These are phyloP conservation scores for Octopus bimaculoides DNA, from an alignment of 1,140 invertebrate genomes.

Conservation along the genomic window DNA sequence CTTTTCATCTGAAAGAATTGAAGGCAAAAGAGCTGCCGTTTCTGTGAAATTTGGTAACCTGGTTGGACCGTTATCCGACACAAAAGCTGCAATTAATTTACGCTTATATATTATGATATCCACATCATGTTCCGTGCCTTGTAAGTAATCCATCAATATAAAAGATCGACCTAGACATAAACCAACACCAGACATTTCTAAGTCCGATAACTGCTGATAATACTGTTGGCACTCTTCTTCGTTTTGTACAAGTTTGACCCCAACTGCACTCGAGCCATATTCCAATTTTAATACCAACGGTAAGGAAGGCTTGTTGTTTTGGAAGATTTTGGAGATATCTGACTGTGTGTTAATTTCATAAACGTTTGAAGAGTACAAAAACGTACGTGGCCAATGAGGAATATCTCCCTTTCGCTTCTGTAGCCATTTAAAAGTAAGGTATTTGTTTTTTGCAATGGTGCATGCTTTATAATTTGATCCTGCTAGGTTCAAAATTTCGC, in stretches of 20 bases:
- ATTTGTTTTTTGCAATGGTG: slow-evolving; percentile 34
- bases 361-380: slow-evolving; percentile 23
- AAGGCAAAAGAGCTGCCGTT: slow-evolving; percentile 30
- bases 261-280: slow-evolving; percentile 37
- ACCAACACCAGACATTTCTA: slow-evolving; percentile 32
- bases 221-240: slow-evolving; percentile 21
- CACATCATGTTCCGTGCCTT: slow-evolving; percentile 37
- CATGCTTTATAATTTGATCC: slow-evolving; percentile 22
- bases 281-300: slow-evolving; percentile 38
- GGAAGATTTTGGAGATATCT: slow-evolving; percentile 18
- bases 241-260: slow-evolving; percentile 28
- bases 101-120: slow-evolving; percentile 34
- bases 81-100: slow-evolving; percentile 33
- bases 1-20: slow-evolving; percentile 25
- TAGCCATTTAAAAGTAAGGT: slow-evolving; percentile 27
- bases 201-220: slow-evolving; percentile 21
- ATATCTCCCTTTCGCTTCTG: slow-evolving; percentile 20
- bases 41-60: slow-evolving; percentile 24
- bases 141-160: slow-evolving; percentile 29
- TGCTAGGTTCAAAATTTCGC: slow-evolving; percentile 17
- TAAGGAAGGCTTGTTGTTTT: slow-evolving; percentile 15
- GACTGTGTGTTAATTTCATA: slow-evolving; percentile 13
- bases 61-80: slow-evolving; percentile 41
- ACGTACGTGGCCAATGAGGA: slow-evolving; percentile 29
- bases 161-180: slow-evolving; percentile 32